A percentile compares a stretch with the other conserved stretches of the same genome.
phyloP scores from a whole-genome alignment of 2,888 invertebrate species.

The Cosmia trapezina region DNA sequence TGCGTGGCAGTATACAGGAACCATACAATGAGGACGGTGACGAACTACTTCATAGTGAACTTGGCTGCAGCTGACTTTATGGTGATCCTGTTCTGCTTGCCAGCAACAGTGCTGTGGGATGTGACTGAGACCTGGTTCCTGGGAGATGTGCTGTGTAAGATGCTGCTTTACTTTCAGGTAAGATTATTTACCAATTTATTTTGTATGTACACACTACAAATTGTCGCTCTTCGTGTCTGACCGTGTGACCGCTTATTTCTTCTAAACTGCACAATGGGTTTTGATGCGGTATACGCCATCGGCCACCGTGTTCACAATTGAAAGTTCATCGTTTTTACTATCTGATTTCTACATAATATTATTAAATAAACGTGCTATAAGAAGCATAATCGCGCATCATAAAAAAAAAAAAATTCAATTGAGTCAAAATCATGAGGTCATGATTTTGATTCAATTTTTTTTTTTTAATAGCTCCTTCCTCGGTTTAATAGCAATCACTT shows the following conservation, averaged over 20 bases:
- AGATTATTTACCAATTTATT: not conserved
- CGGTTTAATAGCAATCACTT: too few relatives aligned
- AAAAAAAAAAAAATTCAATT: too few relatives aligned
- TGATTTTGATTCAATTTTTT: too few relatives aligned
- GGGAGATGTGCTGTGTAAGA: conserved; percentile 95
- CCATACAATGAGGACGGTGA: conserved; percentile 96
- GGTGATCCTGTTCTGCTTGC: conserved; percentile 96
- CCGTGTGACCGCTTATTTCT: not conserved
- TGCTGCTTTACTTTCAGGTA: conserved; percentile 97
- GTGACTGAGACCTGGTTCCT: conserved; percentile 98
- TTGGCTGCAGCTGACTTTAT: conserved; percentile 96
- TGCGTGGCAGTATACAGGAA: conserved; percentile 97
- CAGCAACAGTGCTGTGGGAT: conserved; percentile 97
- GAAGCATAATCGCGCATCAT: too few relatives aligned
- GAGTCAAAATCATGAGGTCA: too few relatives aligned
- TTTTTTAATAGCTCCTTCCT: too few relatives aligned
- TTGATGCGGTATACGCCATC: not conserved
- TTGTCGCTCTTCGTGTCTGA: not conserved
- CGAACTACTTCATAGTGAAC: conserved; percentile 98
- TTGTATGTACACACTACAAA: not conserved
- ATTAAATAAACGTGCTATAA: too few relatives aligned
- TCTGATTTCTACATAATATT: too few relatives aligned
- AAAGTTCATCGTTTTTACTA: too few relatives aligned
- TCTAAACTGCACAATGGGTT: not conserved
- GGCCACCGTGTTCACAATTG: too few relatives aligned